A percentile compares a stretch with the other conserved stretches of the same genome.
Evolutionary conservation across 2,888 invertebrate species (phyloP).

Genomic region (Cheilosia grossa): DNA sequence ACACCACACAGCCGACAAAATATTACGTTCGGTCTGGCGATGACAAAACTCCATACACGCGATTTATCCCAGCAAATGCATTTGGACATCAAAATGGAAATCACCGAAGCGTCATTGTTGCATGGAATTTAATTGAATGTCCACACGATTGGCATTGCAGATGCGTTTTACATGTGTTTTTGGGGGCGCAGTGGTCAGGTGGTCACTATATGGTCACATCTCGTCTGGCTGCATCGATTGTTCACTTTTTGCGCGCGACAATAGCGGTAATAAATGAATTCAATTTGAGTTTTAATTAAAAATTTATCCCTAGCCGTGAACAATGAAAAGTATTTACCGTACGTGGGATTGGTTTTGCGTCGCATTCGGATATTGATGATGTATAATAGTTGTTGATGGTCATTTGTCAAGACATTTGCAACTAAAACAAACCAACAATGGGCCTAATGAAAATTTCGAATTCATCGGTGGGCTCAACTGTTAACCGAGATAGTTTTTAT

Average conservation of each 20-base stretch:
- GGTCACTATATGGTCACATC: constrained; percentile 4
- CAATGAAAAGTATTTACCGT: constrained; percentile 21
- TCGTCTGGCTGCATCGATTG: constrained; percentile 52
- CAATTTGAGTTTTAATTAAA: constrained; percentile 61
- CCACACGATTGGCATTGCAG: constrained; percentile 45
- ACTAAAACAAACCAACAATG: neutral
- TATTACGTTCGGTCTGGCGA: constrained; percentile 21
- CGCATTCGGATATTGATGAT: constrained; percentile 1
- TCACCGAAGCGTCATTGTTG: constrained; percentile 33
- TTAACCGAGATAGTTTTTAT: neutral
- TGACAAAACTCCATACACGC: constrained; percentile 14
- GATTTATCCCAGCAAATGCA: constrained; percentile 17
- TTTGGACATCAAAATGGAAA: constrained; percentile 42
- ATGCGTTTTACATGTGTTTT: constrained; percentile 51
- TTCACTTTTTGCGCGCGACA: constrained; percentile 21
- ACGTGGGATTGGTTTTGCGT: constrained; percentile 3
- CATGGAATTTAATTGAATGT: constrained; percentile 55
- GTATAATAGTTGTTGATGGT: neutral
- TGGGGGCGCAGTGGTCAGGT: constrained; percentile 21
- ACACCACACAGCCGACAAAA: constrained; percentile 11
- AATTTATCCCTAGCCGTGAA: constrained; percentile 22
- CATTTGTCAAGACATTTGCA: neutral
- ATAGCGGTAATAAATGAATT: constrained; percentile 41
- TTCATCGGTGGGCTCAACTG: neutral
- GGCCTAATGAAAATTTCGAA: constrained; percentile 8